Base-by-base conservation (phyloP, 2,888 invertebrate species). In the Agonopterix subpropinquella region DNA sequence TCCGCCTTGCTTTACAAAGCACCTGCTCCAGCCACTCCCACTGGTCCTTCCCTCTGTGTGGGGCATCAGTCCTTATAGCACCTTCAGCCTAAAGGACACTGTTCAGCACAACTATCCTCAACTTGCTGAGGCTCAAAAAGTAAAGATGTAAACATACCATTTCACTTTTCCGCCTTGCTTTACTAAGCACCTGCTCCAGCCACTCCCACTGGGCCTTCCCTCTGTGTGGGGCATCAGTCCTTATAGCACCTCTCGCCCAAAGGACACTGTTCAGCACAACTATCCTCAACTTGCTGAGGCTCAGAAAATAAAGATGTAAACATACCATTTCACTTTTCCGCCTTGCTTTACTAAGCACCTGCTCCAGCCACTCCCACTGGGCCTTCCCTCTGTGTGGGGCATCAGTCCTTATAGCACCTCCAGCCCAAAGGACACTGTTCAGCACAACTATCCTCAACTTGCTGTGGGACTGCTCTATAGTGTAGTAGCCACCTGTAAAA, bases 241-340 rank as follows among this genome's bases (percentile, higher is more conserved):
- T 72, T 5, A 81, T 71, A 0, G 80, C 81, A 0, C 89, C 88
- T 0, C 85, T 87, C 2, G 87, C 75, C 96, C 94, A 96, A 48
- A 97, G 89, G 78, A 96, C 96, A 55, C 96, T 97, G 89, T 98
- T 97, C 57, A 98, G 89, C 39, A 95, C 95, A 51, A 97, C 92
- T 57, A 97, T 93, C 62, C 95, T 92, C 49, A 96, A 91, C 64
- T 93, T 94, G 73, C 93, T 92, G 67, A 92, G 92, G 53, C 64
- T 93, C 94, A 73, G n/a, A n/a, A n/a, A n/a, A n/a, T n/a, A n/a
- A n/a, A n/a, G 18, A 18, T 18, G 18, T 18, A 28, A 7, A n/a
- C 91, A 89, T 81, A 97, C 97, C 90, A 95, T 95, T 89, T 96
- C 94, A 63, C 91, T 92, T 81, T 93, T 94, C 59, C 89, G 89